Percentiles rank a stretch among this genome's conserved stretches.
phyloP scores from a whole-genome alignment of 2,113 vertebrate genomes.

The Zosterops pallidus region DNA sequence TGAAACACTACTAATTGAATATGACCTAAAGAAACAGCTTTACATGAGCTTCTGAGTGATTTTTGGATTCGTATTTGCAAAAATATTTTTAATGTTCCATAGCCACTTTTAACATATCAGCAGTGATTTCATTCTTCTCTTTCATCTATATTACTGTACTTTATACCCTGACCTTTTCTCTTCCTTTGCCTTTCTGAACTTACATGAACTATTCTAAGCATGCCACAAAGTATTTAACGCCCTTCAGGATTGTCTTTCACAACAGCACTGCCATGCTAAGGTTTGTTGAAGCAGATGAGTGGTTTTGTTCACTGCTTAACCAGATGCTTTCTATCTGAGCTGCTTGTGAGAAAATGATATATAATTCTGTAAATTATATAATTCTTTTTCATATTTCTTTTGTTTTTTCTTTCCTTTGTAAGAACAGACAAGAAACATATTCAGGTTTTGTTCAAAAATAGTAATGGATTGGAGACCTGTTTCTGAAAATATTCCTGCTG shows the following conservation, averaged over 20 bases:
- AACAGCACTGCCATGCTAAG: background rate
- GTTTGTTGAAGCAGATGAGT: background rate
- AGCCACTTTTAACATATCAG: background rate
- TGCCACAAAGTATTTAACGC: background rate
- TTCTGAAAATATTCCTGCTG: background rate
- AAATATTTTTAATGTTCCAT: conserved; percentile 25
- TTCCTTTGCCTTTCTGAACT: conserved; percentile 42
- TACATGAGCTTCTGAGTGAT: background rate
- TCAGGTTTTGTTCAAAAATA: background rate
- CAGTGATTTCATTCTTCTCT: background rate
- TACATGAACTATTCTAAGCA: background rate
- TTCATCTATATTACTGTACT: background rate
- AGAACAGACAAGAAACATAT: background rate
- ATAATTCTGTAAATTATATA: background rate
- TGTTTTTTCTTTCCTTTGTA: background rate
- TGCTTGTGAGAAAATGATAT: background rate
- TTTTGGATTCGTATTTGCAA: conserved; percentile 17
- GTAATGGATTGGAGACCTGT: background rate
- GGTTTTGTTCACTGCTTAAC: background rate
- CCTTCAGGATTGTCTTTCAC: background rate
- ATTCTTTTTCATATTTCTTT: background rate
- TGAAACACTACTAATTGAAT: background rate
- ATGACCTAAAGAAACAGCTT: conserved; percentile 23
- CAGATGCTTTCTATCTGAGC: background rate
- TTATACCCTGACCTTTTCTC: background rate